Conservation (phyloP, 1,140 invertebrate genomes). For the Nebria ingens region DNA sequence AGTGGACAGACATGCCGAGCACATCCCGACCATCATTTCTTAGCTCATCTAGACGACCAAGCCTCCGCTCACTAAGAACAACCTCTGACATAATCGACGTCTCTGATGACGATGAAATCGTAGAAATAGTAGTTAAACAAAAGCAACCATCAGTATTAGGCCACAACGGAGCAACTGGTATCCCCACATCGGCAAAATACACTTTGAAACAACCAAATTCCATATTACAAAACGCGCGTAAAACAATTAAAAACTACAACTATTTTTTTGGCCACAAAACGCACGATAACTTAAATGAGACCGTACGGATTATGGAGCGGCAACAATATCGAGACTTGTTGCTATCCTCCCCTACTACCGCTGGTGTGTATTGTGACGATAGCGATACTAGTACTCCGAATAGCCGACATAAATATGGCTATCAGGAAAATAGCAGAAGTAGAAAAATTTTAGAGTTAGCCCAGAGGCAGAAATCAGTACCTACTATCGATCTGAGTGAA, state of each 20-base stretch:
- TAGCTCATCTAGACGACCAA: not conserved
- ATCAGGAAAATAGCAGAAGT: not conserved
- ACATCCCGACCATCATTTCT: not conserved
- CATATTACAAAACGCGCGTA: not conserved
- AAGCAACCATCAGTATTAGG: not conserved
- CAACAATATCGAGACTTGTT: not conserved
- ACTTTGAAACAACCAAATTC: not conserved
- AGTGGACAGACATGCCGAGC: not conserved
- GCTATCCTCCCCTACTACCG: not conserved
- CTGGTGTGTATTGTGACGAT: not conserved
- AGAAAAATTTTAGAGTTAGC: not conserved
- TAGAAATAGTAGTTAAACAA: not conserved
- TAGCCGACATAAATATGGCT: not conserved
- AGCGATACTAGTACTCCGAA: not conserved
- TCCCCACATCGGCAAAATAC: not conserved
- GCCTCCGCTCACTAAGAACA: not conserved
- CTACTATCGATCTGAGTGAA: not conserved
- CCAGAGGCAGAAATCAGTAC: not conserved
- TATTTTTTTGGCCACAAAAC: not conserved
- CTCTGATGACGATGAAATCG: not conserved
- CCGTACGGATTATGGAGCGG: not conserved
- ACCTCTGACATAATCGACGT: not conserved
- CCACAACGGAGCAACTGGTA: not conserved
- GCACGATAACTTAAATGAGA: not conserved
- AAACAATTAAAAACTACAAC: not conserved